Percentiles rank a stretch among this genome's conserved stretches.
phyloP scores from a whole-genome alignment of 2,113 vertebrate species.

The Perccottus glenii region DNA sequence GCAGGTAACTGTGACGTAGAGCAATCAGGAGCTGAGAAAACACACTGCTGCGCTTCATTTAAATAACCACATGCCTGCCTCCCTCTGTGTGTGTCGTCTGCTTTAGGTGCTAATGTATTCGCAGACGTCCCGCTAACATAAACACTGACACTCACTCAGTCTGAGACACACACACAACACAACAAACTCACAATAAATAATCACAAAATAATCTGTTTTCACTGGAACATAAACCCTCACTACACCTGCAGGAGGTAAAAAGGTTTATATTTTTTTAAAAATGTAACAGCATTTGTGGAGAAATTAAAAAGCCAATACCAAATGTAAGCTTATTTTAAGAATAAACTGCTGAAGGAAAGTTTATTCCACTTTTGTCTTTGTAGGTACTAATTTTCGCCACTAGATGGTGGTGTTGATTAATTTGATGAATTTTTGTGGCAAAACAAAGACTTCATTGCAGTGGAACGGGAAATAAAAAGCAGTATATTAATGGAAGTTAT shows the following conservation, averaged over 20 bases:
- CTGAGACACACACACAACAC: too few species aligned
- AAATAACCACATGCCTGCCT: conserved; percentile 1
- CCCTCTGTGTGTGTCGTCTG: conserved; percentile 15
- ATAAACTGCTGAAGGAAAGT: too few species aligned
- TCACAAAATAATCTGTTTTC: conserved; percentile 8
- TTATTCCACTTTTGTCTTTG: too few species aligned
- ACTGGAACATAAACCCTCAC: too few species aligned
- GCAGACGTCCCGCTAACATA: conserved; percentile 25
- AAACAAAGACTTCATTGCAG: conserved; percentile 12
- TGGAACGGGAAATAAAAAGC: neutral
- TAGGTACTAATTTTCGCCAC: neutral
- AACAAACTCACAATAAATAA: conserved; percentile 9
- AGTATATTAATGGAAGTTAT: too few species aligned
- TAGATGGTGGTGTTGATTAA: conserved; percentile 27
- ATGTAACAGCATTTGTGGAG: too few species aligned
- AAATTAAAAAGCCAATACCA: too few species aligned
- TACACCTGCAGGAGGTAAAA: neutral
- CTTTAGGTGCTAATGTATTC: conserved; percentile 34
- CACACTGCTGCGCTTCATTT: conserved; percentile 11
- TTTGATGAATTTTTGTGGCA: neutral
- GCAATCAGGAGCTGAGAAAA: conserved; percentile 7
- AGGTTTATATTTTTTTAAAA: neutral
- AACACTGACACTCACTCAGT: conserved; percentile 19
- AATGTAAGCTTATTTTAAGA: too few species aligned
- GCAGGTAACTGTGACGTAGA: conserved; percentile 1